Base-by-base conservation (phyloP, 1,140 invertebrate species). In the fruit fly (Drosophila melanogaster) region DNA sequence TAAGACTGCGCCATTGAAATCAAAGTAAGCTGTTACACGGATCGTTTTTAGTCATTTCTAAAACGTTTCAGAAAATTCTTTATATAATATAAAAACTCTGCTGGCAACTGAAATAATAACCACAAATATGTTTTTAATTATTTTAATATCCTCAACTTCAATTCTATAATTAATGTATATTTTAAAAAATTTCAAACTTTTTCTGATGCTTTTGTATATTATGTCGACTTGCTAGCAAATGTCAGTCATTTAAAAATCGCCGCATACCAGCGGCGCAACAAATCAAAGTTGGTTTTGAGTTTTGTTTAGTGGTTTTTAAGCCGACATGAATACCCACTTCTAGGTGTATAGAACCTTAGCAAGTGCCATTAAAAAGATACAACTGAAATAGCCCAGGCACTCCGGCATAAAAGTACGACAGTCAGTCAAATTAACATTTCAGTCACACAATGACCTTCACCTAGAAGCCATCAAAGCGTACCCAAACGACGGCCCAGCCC, bases 401-500 rank as follows among this genome's bases (percentile, higher is more conserved):
- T 66, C 44, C 37, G 64, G 40, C 77, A 65, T 71, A 65, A 40
- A 66, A 70, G 77, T 78, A 70, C 59, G 76, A 75, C 61, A 50
- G 61, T 24, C 76, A 61, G 60, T 72, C 61, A 77, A 84, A 67
- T 84, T 84, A 84, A 73, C 72, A 85, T 85, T 85, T 85, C 73
- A 85, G 81, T 77, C 81, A 85, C 81, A 85, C 61, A 76, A 77
- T 85, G 81, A 85, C 81, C 81, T 85, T 85, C 81, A 85, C 81
- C 81, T 85, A 85, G 81, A 85, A 85, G 81, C 81, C 81, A 85
- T 85, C 81, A 85, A 85, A 77, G 56, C 67, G 65, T 78, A 84
- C 61, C 72, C 69, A 77, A 40, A 59, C 60, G 22, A n/a, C 43
- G 66, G 67, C 67, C 74, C 58, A 84, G 60, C 66, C 61, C 72